These are phyloP conservation scores for Nomada ferruginata DNA, from an alignment of 2,888 invertebrate species.

Conservation along the genomic window DNA sequence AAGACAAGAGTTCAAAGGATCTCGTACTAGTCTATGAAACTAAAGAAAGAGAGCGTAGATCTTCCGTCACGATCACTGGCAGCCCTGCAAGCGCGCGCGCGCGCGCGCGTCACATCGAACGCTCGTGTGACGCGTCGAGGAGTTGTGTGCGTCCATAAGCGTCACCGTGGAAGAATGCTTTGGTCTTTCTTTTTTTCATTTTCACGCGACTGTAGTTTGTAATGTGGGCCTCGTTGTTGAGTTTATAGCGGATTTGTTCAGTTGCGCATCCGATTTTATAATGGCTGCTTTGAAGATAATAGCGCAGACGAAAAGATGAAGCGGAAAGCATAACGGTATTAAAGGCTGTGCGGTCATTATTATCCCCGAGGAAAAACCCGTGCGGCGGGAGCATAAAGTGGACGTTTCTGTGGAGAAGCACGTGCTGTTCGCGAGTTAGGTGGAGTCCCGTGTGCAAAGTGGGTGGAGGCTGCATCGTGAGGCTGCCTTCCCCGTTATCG, in stretches of 20 bases:
- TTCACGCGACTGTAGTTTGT: background rate
- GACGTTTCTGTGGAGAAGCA: slow-evolving; percentile 67
- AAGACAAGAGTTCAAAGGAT: background rate
- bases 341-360: background rate
- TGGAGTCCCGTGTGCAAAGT: slow-evolving; percentile 82
- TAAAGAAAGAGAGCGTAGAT: slow-evolving; percentile 24
- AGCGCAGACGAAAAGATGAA: slow-evolving; percentile 10
- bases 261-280: background rate
- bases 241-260: background rate
- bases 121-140: slow-evolving; percentile 3
- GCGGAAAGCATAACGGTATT: background rate
- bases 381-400: slow-evolving; percentile 36
- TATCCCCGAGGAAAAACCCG: slow-evolving; percentile 5
- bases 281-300: slow-evolving; percentile 24
- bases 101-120: slow-evolving; percentile 3
- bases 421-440: slow-evolving; percentile 80
- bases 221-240: background rate
- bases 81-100: slow-evolving; percentile 47
- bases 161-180: background rate
- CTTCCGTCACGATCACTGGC: slow-evolving; percentile 26
- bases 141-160: background rate
- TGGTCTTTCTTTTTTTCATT: background rate
- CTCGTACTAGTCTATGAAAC: background rate
- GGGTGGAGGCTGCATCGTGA: slow-evolving; percentile 81
- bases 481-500: slow-evolving; percentile 72